These are phyloP conservation scores for Clitarchus hookeri DNA, from an alignment of 2,888 invertebrate species.

Conservation along the genomic window DNA sequence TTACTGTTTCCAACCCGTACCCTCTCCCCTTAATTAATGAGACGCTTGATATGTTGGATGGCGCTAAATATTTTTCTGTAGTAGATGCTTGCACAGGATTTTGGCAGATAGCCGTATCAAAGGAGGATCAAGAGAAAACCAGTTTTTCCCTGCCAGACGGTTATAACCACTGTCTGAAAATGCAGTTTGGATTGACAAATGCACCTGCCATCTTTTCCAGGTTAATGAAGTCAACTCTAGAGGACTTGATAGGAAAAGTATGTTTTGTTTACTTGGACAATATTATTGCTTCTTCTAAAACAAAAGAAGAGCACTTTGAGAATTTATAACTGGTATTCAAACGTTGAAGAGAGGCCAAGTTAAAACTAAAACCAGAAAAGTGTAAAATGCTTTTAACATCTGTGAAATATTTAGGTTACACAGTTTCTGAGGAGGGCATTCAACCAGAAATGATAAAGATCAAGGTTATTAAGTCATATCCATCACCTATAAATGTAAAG, in stretches of 20 bases:
- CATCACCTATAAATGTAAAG: too few species aligned
- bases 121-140: conserved; percentile 41
- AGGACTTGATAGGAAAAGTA: neutral
- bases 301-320: conserved; percentile 35
- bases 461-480: neutral
- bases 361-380: conserved; percentile 43
- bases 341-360: conserved; percentile 37
- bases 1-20: conserved; percentile 41
- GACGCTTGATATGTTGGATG: neutral
- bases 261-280: neutral
- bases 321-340: conserved; percentile 41
- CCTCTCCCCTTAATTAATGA: conserved; percentile 36
- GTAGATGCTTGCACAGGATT: conserved; percentile 36
- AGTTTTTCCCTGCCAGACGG: conserved; percentile 40
- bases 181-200: neutral
- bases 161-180: neutral
- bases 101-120: conserved; percentile 42
- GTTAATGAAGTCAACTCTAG: neutral
- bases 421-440: conserved; percentile 45
- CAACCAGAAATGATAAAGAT: neutral
- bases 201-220: neutral
- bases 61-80: neutral
- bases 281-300: neutral
- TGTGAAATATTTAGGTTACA: conserved; percentile 45
- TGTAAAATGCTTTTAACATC: conserved; percentile 40